Conservation (phyloP, 2,797 vertebrate genomes). For the Coreius guichenoti region DNA sequence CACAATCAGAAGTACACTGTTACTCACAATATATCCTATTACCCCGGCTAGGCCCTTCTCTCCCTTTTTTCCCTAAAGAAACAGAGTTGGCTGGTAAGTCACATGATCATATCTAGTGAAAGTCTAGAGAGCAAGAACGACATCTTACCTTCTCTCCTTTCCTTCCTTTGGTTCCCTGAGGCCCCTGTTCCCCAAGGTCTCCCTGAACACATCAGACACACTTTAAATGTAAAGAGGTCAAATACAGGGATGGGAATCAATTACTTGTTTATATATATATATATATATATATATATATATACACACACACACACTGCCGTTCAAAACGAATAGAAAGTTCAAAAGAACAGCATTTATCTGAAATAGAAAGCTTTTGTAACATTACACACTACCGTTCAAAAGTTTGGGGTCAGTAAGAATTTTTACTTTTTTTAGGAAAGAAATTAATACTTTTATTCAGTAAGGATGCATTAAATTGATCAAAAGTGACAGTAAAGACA, state of each 20-base stretch:
- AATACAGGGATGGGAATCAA: not conserved
- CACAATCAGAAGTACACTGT: not conserved
- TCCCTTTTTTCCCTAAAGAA: conserved; percentile 76
- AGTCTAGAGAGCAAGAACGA: not conserved
- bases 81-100: conserved; percentile 32
- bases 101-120: not conserved
- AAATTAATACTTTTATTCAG: too few species aligned
- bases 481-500: too few species aligned
- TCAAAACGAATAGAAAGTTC: too few species aligned
- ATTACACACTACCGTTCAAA: too few species aligned
- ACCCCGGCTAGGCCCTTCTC: conserved; percentile 68
- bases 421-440: too few species aligned
- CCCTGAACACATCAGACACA: conserved; percentile 67
- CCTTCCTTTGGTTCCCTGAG: conserved; percentile 72
- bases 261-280: not conserved
- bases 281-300: too few species aligned
- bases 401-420: too few species aligned
- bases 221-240: not conserved
- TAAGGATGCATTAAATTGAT: too few species aligned
- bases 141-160: conserved; percentile 73
- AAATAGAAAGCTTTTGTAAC: too few species aligned
- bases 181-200: conserved; percentile 76
- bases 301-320: too few species aligned
- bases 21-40: conserved; percentile 77
- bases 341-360: too few species aligned